Evolutionary conservation across 2,113 vertebrate species (phyloP).

Genomic region (Semicossyphus pulcher): DNA sequence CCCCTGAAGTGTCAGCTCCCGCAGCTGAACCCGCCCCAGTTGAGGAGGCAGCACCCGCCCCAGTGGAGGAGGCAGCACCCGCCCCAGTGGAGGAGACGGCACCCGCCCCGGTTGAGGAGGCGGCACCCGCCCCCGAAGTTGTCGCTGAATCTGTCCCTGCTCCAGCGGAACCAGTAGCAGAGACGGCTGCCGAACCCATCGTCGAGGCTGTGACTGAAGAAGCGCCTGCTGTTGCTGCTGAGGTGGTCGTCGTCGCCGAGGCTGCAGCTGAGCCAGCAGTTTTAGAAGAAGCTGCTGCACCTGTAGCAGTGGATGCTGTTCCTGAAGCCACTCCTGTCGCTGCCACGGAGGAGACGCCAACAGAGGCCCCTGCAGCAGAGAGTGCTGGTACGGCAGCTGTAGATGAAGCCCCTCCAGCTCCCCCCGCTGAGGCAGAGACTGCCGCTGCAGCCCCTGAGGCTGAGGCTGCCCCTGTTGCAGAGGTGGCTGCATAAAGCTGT

Average conservation of each 20-base stretch:
- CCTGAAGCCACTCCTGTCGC: slow-evolving; percentile 1
- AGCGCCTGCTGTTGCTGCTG: neutral
- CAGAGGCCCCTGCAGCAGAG: slow-evolving; percentile 49
- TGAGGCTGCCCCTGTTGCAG: slow-evolving; percentile 47
- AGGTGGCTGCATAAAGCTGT: slow-evolving; percentile 58
- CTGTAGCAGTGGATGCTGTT: slow-evolving; percentile 17
- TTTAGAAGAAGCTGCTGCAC: neutral
- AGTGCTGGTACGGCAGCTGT: slow-evolving; percentile 60
- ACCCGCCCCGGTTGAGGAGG: slow-evolving; percentile 21
- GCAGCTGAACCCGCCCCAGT: slow-evolving; percentile 39
- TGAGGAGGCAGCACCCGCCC: neutral
- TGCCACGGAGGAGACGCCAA: slow-evolving; percentile 20
- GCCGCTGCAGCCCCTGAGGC: slow-evolving; percentile 45
- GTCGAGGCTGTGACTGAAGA: slow-evolving; percentile 1
- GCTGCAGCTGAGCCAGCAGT: neutral
- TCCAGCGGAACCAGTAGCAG: slow-evolving; percentile 26
- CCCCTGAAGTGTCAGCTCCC: slow-evolving; percentile 10
- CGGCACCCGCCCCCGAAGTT: neutral
- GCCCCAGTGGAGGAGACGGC: too few species aligned
- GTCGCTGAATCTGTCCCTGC: slow-evolving; percentile 10
- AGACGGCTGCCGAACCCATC: neutral
- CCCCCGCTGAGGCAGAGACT: slow-evolving; percentile 52
- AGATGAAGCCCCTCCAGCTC: slow-evolving; percentile 51
- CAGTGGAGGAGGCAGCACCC: slow-evolving; percentile 3
- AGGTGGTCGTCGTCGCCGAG: too few species aligned